Evolutionary conservation across 2,888 invertebrate species (phyloP).

Genomic region (Gasteruption jaculator): DNA sequence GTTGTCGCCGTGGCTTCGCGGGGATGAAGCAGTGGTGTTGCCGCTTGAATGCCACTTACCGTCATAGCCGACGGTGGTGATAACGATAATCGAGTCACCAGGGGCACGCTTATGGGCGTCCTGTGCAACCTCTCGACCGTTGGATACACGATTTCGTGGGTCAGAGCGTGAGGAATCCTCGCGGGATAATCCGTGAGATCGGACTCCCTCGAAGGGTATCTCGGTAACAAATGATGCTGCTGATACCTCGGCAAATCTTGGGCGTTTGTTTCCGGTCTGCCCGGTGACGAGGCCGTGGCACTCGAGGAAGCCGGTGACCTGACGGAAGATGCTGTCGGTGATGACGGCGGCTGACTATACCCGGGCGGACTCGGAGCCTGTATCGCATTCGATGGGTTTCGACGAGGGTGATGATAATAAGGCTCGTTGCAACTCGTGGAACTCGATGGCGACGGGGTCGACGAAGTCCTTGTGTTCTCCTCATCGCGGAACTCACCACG

Average conservation of each 20-base stretch:
- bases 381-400: slow-evolving; percentile 23
- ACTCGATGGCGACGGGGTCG: slow-evolving; percentile 44
- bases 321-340: slow-evolving; percentile 44
- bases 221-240: slow-evolving; percentile 32
- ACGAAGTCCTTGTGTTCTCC: slow-evolving; percentile 37
- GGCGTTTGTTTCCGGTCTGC: slow-evolving; percentile 36
- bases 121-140: slow-evolving; percentile 39
- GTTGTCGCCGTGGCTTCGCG: slow-evolving; percentile 29
- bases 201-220: slow-evolving; percentile 35
- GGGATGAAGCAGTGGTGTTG: slow-evolving; percentile 36
- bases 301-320: slow-evolving; percentile 46
- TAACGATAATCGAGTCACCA: slow-evolving; percentile 41
- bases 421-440: slow-evolving; percentile 40
- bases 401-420: slow-evolving; percentile 32
- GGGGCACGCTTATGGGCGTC: slow-evolving; percentile 40
- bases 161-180: slow-evolving; percentile 29
- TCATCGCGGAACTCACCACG: slow-evolving; percentile 32
- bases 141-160: slow-evolving; percentile 40
- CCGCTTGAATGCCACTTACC: slow-evolving; percentile 35
- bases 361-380: slow-evolving; percentile 36
- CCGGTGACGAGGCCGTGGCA: slow-evolving; percentile 45
- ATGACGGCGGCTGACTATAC: slow-evolving; percentile 41
- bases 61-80: slow-evolving; percentile 52
- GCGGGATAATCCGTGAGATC: slow-evolving; percentile 37
- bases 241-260: slow-evolving; percentile 38